Evolutionary conservation across 1,140 invertebrate genomes (phyloP).

Genomic region (Drosophila parabipectinata): DNA sequence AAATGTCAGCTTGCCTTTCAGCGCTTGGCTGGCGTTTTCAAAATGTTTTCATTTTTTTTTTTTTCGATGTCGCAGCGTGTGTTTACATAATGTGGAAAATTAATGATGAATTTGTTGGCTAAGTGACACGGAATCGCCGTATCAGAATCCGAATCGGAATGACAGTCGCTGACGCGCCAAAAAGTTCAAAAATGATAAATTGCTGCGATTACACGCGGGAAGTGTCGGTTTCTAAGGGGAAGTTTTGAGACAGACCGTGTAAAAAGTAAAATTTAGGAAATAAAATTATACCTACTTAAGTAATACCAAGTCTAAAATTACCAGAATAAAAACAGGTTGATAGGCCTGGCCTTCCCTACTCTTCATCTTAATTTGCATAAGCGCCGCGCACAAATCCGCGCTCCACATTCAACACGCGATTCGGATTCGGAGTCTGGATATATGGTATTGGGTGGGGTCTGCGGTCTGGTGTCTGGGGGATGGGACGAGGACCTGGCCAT

Average conservation of each 20-base stretch:
- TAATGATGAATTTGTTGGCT: slow-evolving; percentile 73
- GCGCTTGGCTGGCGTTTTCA: slow-evolving; percentile 32
- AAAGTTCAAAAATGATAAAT: slow-evolving; percentile 72
- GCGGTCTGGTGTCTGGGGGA: not conserved
- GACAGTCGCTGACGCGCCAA: slow-evolving; percentile 43
- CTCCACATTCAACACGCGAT: slow-evolving; percentile 75
- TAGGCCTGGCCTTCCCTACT: slow-evolving; percentile 1
- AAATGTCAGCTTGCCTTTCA: slow-evolving; percentile 75
- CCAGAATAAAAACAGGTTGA: slow-evolving; percentile 28
- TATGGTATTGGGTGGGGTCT: not conserved
- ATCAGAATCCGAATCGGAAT: slow-evolving; percentile 20
- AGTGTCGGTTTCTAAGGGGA: not conserved
- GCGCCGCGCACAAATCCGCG: slow-evolving; percentile 65
- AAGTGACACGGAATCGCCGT: slow-evolving; percentile 44
- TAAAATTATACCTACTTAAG: not conserved
- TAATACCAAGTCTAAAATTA: not conserved
- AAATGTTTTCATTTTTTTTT: slow-evolving; percentile 58
- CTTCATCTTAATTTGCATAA: slow-evolving; percentile 77
- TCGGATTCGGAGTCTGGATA: not conserved
- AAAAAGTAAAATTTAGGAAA: not conserved
- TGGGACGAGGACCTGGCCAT: slow-evolving; percentile 31
- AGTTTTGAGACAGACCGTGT: not conserved
- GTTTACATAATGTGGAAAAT: slow-evolving; percentile 79
- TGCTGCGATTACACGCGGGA: slow-evolving; percentile 30
- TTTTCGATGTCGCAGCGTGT: slow-evolving; percentile 25